Base-by-base conservation (phyloP, 2,888 invertebrate species). In the Epinotia brunnichana region DNA sequence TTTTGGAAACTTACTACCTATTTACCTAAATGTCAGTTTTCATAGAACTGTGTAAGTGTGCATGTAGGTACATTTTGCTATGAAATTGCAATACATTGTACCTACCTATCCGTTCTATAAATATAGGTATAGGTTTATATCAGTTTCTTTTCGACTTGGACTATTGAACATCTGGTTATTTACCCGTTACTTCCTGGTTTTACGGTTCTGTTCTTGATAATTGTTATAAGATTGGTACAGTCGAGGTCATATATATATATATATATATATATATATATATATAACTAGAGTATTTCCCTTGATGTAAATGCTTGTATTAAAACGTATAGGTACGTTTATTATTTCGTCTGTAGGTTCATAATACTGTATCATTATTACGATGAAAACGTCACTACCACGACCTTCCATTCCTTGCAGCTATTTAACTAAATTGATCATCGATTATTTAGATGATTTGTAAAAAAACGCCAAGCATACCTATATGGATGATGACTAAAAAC, bases 391-490 rank as follows among this genome's bases (percentile, higher is more conserved):
- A 15, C 44, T 44, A 60, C 39, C 39, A 39, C 13, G 60, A 13
- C 60, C 19, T 60, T 60, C 39, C 60, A 19, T 60, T 4, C 59
- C 59, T 39, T 39, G 59, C 57, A 57, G 57, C 59, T 39, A 60
- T 13, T 60, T 11, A 19, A 60, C 39, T 39, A 39, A 39, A 19
- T 39, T 60, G 13, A 60, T 60, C n/a, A 35, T 1, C 59, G 29
- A 17, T 5, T 17, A 19, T 10, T 17, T 39, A 2, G 17, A 39
- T 19, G 19, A 19, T 17, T 5, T 17, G 59, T 60, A 60, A 17
- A 39, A 60, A 60, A 13, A 11, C 19, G 60, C 60, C 60, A 60
- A 60, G 60, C 21, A 21, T 24, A 51, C 17, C 9, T 51, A 53
- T 15, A 17, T 10, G 9, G 53, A 9, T 7, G n/a, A 17, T 53